Conservation (phyloP, 2,888 invertebrate species). For the Morpho helenor region DNA sequence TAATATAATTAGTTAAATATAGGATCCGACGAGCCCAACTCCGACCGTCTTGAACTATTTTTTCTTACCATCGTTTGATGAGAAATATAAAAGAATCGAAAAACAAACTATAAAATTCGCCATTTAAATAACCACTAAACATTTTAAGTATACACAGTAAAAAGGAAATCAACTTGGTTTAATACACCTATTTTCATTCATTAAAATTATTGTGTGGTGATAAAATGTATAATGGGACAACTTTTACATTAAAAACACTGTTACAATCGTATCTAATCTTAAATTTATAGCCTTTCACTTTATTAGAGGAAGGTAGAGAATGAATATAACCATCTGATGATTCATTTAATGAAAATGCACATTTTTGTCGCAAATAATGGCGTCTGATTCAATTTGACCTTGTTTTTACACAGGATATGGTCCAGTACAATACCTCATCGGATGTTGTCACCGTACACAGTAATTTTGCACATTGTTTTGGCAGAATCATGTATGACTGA, state of each 20-base stretch:
- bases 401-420: conserved; percentile 26
- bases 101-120: too few relatives aligned
- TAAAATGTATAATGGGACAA: too few relatives aligned
- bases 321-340: not conserved
- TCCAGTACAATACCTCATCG: conserved; percentile 25
- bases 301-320: not conserved
- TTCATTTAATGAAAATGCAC: conserved; percentile 11
- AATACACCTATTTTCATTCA: too few relatives aligned
- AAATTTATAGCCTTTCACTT: not conserved
- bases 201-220: too few relatives aligned
- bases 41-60: too few relatives aligned
- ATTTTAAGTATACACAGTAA: too few relatives aligned
- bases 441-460: conserved; percentile 19
- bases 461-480: conserved; percentile 23
- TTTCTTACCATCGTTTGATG: too few relatives aligned
- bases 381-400: conserved; percentile 25
- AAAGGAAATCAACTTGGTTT: not conserved
- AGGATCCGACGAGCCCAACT: too few relatives aligned
- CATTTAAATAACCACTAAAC: too few relatives aligned
- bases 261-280: not conserved
- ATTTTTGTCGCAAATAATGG: conserved; percentile 20
- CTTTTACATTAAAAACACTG: not conserved
- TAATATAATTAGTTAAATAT: too few relatives aligned
- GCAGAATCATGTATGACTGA: conserved; percentile 6
- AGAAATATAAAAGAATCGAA: too few relatives aligned